Evolutionary conservation across 2,113 vertebrate species (phyloP).

Genomic region (Varanus komodoensis): DNA sequence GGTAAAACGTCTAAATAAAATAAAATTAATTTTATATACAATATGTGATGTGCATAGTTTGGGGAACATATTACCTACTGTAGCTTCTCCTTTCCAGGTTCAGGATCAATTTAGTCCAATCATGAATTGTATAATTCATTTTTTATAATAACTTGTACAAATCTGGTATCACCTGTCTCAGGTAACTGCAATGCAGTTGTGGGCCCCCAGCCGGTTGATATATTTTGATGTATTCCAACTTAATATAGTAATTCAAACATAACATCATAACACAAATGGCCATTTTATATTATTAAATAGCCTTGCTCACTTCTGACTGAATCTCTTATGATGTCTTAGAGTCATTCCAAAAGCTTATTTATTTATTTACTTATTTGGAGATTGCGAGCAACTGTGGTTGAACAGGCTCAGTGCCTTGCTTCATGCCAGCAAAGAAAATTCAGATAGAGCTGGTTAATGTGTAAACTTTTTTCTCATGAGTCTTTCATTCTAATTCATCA

Average conservation of each 20-base stretch:
- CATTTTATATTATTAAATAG: neutral
- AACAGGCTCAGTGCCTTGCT: neutral
- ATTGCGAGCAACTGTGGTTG: neutral
- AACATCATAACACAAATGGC: neutral
- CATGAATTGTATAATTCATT: neutral
- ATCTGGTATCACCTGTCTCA: neutral
- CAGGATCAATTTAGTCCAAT: neutral
- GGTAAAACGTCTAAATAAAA: neutral
- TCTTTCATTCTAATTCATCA: neutral
- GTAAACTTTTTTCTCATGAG: neutral
- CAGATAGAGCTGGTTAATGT: neutral
- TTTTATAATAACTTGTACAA: neutral
- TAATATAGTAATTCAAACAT: neutral
- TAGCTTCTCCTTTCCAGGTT: neutral
- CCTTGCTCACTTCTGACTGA: neutral
- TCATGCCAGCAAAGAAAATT: neutral
- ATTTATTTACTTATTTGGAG: too few relatives aligned
- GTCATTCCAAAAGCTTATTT: neutral
- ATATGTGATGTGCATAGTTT: too few relatives aligned
- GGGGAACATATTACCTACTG: neutral
- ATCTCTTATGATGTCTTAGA: neutral
- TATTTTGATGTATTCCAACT: neutral
- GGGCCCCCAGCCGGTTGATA: too few relatives aligned
- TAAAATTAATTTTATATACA: too few relatives aligned
- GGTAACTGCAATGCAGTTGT: neutral